Conservation (phyloP, 2,797 vertebrate species). For the Hyperoplus lanceolatus region DNA sequence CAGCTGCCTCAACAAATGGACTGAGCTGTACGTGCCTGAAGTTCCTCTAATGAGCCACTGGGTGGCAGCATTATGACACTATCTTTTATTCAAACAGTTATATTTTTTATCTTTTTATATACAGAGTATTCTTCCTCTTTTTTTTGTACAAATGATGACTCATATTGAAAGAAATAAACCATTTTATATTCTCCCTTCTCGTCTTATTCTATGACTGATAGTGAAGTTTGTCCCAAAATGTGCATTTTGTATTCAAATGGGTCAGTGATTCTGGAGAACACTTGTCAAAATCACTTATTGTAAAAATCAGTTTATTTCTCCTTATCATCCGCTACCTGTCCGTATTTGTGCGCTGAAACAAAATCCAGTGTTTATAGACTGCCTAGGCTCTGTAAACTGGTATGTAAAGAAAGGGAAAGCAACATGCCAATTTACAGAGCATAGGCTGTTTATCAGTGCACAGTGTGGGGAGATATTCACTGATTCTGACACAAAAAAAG, state of each 20-base stretch:
- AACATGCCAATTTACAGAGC: too few species aligned
- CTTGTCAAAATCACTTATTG: not conserved
- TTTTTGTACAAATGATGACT: slow-evolving; percentile 83
- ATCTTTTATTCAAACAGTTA: slow-evolving; percentile 77
- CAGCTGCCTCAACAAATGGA: slow-evolving; percentile 68
- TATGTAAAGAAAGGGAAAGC: too few species aligned
- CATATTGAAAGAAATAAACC: slow-evolving; percentile 81
- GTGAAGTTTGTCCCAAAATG: not conserved
- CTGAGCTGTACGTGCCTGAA: slow-evolving; percentile 66
- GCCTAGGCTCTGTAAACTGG: too few species aligned
- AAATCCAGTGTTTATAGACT: too few species aligned
- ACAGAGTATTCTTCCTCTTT: slow-evolving; percentile 77
- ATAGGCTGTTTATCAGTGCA: too few species aligned
- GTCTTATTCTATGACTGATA: slow-evolving; percentile 4
- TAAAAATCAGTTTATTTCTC: too few species aligned
- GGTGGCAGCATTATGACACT: slow-evolving; percentile 84
- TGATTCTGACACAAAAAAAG: too few species aligned
- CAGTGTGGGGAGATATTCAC: too few species aligned
- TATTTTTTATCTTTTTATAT: slow-evolving; percentile 81
- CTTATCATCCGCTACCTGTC: too few species aligned
- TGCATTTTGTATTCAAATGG: not conserved
- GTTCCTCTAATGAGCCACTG: slow-evolving; percentile 83
- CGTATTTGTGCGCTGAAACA: too few species aligned
- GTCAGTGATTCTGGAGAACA: not conserved
- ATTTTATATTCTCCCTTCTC: slow-evolving; percentile 66